Conservation (phyloP, 2,888 invertebrate genomes). For the Parnassius orleans region DNA sequence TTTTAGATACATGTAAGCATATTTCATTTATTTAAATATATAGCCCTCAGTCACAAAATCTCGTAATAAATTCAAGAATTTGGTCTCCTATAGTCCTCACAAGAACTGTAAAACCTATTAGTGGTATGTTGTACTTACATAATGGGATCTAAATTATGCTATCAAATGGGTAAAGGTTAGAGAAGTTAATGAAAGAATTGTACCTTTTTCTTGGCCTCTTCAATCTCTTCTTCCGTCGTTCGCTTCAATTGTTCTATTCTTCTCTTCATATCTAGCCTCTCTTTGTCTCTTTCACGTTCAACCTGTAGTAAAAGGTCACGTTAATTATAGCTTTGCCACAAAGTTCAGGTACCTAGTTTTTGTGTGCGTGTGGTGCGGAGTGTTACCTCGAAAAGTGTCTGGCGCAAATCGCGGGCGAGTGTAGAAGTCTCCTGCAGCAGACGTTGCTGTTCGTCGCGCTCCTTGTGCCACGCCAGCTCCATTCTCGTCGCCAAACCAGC, state of each 20-base stretch:
- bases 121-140: too few relatives aligned
- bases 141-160: too few relatives aligned
- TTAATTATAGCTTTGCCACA: neutral
- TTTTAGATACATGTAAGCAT: too few relatives aligned
- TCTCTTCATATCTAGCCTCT: constrained; percentile 91
- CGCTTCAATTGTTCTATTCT: constrained; percentile 92
- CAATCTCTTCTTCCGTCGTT: constrained; percentile 92
- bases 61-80: too few relatives aligned
- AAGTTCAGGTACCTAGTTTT: too few relatives aligned
- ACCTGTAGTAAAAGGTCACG: constrained; percentile 72
- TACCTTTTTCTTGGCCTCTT: constrained; percentile 92
- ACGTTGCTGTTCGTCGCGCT: constrained; percentile 95
- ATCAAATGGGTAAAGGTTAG: too few relatives aligned
- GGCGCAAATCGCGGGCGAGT: constrained; percentile 91
- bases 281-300: constrained; percentile 94
- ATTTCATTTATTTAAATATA: too few relatives aligned
- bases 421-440: constrained; percentile 94
- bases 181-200: neutral
- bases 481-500: constrained; percentile 92
- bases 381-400: constrained; percentile 88
- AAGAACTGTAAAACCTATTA: too few relatives aligned
- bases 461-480: constrained; percentile 97
- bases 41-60: too few relatives aligned
- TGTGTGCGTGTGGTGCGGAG: neutral
- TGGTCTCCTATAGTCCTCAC: too few relatives aligned